phyloP scores from a whole-genome alignment of 2,888 invertebrate species.

The Taenaris catops region DNA sequence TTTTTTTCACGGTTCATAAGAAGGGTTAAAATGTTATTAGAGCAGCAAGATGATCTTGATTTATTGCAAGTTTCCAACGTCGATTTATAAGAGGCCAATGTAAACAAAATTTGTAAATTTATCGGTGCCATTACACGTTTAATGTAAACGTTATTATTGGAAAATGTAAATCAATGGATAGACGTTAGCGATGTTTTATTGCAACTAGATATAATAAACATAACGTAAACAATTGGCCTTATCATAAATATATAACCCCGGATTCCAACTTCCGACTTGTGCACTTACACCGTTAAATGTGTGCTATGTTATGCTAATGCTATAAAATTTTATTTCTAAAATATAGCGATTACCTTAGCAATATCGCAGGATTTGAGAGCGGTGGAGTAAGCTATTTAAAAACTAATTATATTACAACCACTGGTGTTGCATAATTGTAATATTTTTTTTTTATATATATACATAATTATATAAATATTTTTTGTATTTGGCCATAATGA shows the following conservation, averaged over 20 bases:
- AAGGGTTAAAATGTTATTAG: conserved; percentile 6
- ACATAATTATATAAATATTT: too few relatives aligned
- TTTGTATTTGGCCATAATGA: too few relatives aligned
- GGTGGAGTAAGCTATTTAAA: too few relatives aligned
- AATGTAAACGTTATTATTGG: conserved; percentile 9
- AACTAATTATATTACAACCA: too few relatives aligned
- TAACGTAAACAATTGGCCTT: conserved; percentile 7
- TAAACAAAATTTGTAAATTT: conserved; percentile 13
- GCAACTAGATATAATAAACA: conserved; percentile 3
- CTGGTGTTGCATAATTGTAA: too few relatives aligned
- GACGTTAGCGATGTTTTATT: conserved; percentile 6
- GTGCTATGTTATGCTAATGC: too few relatives aligned
- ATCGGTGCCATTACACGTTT: conserved; percentile 5
- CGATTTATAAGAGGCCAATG: conserved; percentile 8
- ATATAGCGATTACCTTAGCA: too few relatives aligned
- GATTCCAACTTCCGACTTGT: too few relatives aligned
- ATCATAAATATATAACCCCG: conserved; percentile 8
- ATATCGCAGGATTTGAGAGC: too few relatives aligned
- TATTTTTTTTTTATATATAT: too few relatives aligned
- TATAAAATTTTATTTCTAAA: too few relatives aligned
- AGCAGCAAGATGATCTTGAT: conserved; percentile 13
- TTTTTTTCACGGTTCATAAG: conserved; percentile 7
- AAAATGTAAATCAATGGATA: conserved; percentile 3
- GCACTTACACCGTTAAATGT: too few relatives aligned
- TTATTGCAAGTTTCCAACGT: conserved; percentile 7